A percentile compares a stretch with the other conserved stretches of the same genome.
Conservation (phyloP, 2,797 vertebrate species). For the Sarcophilus harrisii region DNA sequence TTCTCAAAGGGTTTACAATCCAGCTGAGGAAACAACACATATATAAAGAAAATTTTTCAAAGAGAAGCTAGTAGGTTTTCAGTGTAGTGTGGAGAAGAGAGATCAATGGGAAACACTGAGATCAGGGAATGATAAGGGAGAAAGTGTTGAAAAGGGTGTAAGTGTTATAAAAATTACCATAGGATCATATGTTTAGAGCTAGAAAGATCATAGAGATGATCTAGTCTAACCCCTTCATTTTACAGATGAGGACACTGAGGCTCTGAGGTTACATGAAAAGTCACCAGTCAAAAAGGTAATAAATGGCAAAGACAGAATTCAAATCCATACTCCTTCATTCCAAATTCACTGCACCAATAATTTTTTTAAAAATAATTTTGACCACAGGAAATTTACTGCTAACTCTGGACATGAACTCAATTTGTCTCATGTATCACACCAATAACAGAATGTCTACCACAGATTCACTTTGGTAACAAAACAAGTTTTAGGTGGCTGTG, state of each 20-base stretch:
- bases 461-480: background rate
- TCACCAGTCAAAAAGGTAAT: background rate
- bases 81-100: background rate
- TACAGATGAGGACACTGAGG: background rate
- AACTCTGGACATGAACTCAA: background rate
- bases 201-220: background rate
- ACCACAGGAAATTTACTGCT: background rate
- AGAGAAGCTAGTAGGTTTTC: background rate
- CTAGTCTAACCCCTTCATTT: background rate
- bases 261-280: background rate
- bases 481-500: background rate
- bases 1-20: background rate
- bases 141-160: background rate
- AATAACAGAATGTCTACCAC: background rate
- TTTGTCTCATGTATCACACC: background rate
- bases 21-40: background rate
- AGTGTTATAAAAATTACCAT: background rate
- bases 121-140: background rate
- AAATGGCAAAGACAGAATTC: background rate
- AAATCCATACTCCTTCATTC: background rate
- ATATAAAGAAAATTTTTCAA: background rate
- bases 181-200: background rate
- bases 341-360: background rate
- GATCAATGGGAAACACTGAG: background rate
- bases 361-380: background rate